Evolutionary conservation across 1,140 invertebrate genomes (phyloP).

Genomic region (Habropoda laboriosa): DNA sequence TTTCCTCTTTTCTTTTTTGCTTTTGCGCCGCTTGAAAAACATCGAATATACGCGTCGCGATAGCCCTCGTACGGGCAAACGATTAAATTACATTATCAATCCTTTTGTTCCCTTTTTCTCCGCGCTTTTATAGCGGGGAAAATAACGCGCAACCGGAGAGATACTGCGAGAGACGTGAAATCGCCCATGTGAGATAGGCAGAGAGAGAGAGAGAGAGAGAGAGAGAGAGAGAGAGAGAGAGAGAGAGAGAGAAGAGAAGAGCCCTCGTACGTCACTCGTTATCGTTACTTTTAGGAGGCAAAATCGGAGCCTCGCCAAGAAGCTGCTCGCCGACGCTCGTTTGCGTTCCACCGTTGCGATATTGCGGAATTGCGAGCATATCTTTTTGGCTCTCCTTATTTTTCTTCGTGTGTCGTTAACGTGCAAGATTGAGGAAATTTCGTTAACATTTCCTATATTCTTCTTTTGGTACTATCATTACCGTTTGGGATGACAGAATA

Average conservation of each 20-base stretch:
- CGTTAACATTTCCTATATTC: too few species aligned
- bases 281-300: conserved; percentile 47
- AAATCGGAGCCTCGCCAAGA: conserved; percentile 48
- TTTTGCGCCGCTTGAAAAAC: background rate
- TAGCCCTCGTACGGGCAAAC: background rate
- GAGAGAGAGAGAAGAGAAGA: background rate
- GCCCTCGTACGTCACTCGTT: conserved; percentile 44
- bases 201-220: background rate
- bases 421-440: too few species aligned
- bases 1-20: too few species aligned
- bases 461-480: too few species aligned
- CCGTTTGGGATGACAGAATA: too few species aligned
- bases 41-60: background rate
- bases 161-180: too few species aligned
- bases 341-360: conserved; percentile 7
- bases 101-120: background rate
- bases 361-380: too few species aligned
- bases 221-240: too few species aligned
- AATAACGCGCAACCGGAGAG: too few species aligned
- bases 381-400: too few species aligned
- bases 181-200: background rate
- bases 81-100: conserved; percentile 34
- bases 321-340: conserved; percentile 33
- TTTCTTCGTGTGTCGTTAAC: too few species aligned
- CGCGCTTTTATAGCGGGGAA: too few species aligned